phyloP scores from a whole-genome alignment of 2,888 invertebrate species.

The Arrhopalites spinosus region DNA sequence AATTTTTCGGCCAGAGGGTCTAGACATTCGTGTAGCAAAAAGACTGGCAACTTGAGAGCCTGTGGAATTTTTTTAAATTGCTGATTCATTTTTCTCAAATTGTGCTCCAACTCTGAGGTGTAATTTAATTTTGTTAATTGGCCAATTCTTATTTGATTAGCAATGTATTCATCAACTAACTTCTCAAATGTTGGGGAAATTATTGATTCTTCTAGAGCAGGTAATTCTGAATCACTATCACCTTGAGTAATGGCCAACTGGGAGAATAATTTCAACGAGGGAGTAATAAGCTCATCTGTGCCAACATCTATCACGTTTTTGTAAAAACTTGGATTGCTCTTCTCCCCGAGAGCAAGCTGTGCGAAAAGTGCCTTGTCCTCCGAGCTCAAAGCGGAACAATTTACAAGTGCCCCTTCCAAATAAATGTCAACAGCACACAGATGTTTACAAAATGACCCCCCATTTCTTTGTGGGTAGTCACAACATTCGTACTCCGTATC shows the following conservation, averaged over 20 bases:
- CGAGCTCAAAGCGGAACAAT: background rate
- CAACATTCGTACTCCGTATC: background rate
- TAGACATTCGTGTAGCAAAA: background rate
- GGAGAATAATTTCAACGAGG: too few species aligned
- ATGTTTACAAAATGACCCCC: background rate
- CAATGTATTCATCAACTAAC: too few species aligned
- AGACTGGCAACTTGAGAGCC: background rate
- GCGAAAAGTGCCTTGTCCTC: too few species aligned
- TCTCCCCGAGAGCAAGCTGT: too few species aligned
- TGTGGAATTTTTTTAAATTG: too few species aligned
- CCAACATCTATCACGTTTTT: too few species aligned
- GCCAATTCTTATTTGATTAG: background rate
- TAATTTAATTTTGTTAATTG: background rate
- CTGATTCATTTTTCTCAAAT: background rate
- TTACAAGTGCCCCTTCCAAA: background rate
- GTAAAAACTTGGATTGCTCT: too few species aligned
- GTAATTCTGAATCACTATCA: too few species aligned
- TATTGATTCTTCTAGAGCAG: too few species aligned
- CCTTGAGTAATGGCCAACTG: too few species aligned
- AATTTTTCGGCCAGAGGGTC: background rate
- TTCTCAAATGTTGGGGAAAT: too few species aligned
- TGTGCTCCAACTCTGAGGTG: background rate
- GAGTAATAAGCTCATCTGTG: too few species aligned
- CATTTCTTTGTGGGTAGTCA: background rate
- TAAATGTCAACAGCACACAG: background rate